A percentile compares a stretch with the other conserved stretches of the same genome.
Evolutionary conservation across 1,140 invertebrate genomes (phyloP).

Genomic region (Lasioglossum baleicum): DNA sequence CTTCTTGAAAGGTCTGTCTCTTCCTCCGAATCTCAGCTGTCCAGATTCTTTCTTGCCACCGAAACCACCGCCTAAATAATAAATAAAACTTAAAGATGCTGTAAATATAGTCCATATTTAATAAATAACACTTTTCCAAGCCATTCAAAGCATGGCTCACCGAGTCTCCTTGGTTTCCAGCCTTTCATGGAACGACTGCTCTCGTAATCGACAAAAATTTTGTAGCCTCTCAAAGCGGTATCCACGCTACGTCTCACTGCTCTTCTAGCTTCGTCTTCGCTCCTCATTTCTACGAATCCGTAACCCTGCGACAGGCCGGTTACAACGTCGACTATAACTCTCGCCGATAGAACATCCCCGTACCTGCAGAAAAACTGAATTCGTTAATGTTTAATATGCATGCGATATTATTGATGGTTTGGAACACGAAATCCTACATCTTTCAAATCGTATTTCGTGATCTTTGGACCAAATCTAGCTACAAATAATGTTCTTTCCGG

Average conservation of each 20-base stretch:
- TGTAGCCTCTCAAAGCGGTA: slow-evolving; percentile 82
- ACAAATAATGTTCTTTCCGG: slow-evolving; percentile 89
- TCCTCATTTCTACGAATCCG: slow-evolving; percentile 91
- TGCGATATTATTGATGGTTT: not conserved
- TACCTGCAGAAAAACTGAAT: slow-evolving; percentile 83
- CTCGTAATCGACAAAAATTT: slow-evolving; percentile 87
- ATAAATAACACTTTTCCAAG: not conserved
- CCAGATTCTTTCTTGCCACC: slow-evolving; percentile 93
- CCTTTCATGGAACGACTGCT: slow-evolving; percentile 84
- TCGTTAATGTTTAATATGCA: not conserved
- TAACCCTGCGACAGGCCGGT: slow-evolving; percentile 91
- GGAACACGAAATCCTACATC: slow-evolving; percentile 53
- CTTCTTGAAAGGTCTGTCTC: slow-evolving; percentile 86
- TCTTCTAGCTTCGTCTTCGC: slow-evolving; percentile 81
- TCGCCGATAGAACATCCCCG: slow-evolving; percentile 85
- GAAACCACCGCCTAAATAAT: slow-evolving; percentile 86
- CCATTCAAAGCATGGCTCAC: slow-evolving; percentile 60
- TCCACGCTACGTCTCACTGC: slow-evolving; percentile 82
- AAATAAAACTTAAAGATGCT: slow-evolving; percentile 5
- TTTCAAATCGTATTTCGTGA: slow-evolving; percentile 80
- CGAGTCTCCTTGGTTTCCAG: slow-evolving; percentile 92
- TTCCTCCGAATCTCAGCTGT: slow-evolving; percentile 92
- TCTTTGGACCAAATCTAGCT: slow-evolving; percentile 86
- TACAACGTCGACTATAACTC: slow-evolving; percentile 89
- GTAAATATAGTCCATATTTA: not conserved